Base-by-base conservation (phyloP, 2,113 vertebrate genomes). In the Sebastes schlegelii region DNA sequence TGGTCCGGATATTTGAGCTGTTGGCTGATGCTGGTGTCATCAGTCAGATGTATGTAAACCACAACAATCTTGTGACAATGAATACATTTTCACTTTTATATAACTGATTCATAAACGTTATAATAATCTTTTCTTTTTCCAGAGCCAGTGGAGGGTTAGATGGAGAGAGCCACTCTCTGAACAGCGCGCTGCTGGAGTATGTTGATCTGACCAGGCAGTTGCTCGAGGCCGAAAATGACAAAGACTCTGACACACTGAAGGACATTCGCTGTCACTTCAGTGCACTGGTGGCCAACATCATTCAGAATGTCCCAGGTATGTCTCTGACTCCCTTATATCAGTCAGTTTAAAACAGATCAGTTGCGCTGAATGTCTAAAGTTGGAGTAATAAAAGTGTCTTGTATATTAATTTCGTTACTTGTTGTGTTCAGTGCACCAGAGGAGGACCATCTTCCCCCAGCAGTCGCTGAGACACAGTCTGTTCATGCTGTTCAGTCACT, bases 261-360 rank as follows among this genome's bases (percentile, higher is more conserved):
- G 98, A 99, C 92, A 98, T 99, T 84, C 97, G 98, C 94, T 98
- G 97, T 93, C 98, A 99, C 96, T 99, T 99, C 94, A 99, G 98
- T 93, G 98, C 98, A 89, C 97, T 99, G 92, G 98, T 99, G 96
- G 98, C 98, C 91, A 99, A 99, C 91, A 99, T 99, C 82, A 99
- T 99, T 87, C 98, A 99, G 90, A 99, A 99, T 88, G 98, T 99
- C 85, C 96, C 98, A 97, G 98, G 98, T 99, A 97, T 23, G 60
- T 34, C 54, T 79, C 45, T 65, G 26, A 26, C 26, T 26, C 26
- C 26, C 26, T 26, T 26, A 26, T 26, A 26, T 26, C 26, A 26
- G 26, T 26, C 26, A 26, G 26, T 26, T 26, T 13, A 13, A 26
- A 12, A 43, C 8, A 17, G 40, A 60, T 7, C 42, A 6, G 8